Evolutionary conservation across 2,113 vertebrate species (phyloP).

Genomic region (Trematocara unimaculatum): DNA sequence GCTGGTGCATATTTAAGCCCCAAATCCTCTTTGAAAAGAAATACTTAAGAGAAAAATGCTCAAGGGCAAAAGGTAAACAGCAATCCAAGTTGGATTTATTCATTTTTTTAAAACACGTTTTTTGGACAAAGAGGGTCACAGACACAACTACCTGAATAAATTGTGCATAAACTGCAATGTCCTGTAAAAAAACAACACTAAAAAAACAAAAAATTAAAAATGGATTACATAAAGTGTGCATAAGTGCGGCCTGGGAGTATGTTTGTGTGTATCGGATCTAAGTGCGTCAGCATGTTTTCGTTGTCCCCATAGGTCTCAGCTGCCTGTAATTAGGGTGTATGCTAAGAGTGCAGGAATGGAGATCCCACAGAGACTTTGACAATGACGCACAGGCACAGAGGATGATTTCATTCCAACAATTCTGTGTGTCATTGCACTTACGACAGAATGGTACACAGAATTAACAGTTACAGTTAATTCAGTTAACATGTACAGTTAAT

Average conservation of each 20-base stretch:
- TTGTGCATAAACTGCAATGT: background rate
- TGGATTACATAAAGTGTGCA: background rate
- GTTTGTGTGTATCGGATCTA: background rate
- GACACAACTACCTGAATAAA: background rate
- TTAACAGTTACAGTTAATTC: background rate
- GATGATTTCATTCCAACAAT: background rate
- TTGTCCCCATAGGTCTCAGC: slow-evolving; percentile 12
- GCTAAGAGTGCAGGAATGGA: slow-evolving; percentile 13
- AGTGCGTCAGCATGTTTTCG: slow-evolving; percentile 10
- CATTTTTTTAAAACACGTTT: slow-evolving; percentile 1
- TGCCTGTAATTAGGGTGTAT: slow-evolving; percentile 31
- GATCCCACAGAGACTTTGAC: slow-evolving; percentile 10
- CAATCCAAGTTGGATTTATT: slow-evolving; percentile 2
- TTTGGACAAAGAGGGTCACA: background rate
- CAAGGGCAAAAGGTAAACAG: background rate
- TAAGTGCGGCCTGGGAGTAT: background rate
- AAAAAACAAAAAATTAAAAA: background rate
- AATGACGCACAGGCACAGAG: background rate
- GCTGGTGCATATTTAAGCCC: slow-evolving; percentile 17
- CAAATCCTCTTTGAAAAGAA: slow-evolving; percentile 50
- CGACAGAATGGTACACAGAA: background rate
- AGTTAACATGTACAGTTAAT: background rate
- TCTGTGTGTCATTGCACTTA: background rate
- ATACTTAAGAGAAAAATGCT: slow-evolving; percentile 6
- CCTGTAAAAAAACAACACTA: background rate